Evolutionary conservation across 2,113 vertebrate species (phyloP), one percentile per base, ranked within the genome.

Genomic region (Forbesichthys agassizii): DNA sequence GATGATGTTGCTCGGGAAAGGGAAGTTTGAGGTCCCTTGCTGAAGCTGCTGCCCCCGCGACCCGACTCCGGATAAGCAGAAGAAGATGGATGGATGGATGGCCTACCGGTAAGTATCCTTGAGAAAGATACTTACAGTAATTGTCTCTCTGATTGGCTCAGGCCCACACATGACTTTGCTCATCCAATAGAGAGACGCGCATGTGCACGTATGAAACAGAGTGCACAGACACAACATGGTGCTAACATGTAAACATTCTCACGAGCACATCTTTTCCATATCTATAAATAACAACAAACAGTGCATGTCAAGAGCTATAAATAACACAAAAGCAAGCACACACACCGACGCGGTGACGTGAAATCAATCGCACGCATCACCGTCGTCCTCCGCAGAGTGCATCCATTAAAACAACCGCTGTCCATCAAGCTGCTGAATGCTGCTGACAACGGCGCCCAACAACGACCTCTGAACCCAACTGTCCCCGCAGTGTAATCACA

Each of bases 381-480:
- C 54, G 60, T 69, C 47, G 33, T 74, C 53, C 68, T 74, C 53
- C 68, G 67, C 9, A 77, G 42, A 49, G n/a, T 16, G 55, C 60
- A 66, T 56, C 66, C 3, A 27, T 52, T 7, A 60, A 77, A 58
- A 11, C 62, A 63, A 55, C 8, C 16, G 13, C 0, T 52, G 53
- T 42, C 36, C 5, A 5, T 42, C 36, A 5, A 74, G 51, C 51
- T 73, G 48, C 59, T 64, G 59, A 68, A 53, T 13, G n/a, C 52
- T 75, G 33, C 3, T 18, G 48, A 68, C 54, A 49, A 51, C 48
- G 48, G 56, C 4, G 48, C 8, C 27, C 64, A 51, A 11, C 63
- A 64, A 36, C 4, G 27, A 75, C 58, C 67, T 48, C 51, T 61
- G 5, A 79, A 33, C 66, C 62, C 12, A 11, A 52, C 53, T 73